These are phyloP conservation scores for Microplitis mediator DNA, from an alignment of 1,140 invertebrate species.

Conservation along the genomic window DNA sequence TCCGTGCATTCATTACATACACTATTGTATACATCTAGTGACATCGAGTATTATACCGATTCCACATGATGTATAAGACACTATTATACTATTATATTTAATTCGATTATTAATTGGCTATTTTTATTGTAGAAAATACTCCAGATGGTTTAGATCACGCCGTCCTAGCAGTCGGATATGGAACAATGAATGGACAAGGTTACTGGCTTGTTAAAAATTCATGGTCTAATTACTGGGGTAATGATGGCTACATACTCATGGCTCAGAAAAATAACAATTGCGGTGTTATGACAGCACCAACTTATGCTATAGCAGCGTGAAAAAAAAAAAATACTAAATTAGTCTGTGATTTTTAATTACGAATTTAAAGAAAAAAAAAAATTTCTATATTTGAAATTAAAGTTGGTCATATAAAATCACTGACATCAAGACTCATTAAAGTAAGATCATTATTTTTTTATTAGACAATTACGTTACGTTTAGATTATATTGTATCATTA, in stretches of 20 bases:
- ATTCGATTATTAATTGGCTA: neutral
- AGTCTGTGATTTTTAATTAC: neutral
- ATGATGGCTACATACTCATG: slow-evolving; percentile 92
- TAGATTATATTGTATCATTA: neutral
- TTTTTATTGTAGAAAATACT: slow-evolving; percentile 67
- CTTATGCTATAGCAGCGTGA: slow-evolving; percentile 75
- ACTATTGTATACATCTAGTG: too few relatives aligned
- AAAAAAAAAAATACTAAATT: neutral
- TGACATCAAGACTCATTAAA: neutral
- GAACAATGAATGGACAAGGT: slow-evolving; percentile 77
- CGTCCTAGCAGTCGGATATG: slow-evolving; percentile 93
- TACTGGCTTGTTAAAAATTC: slow-evolving; percentile 96
- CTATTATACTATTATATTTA: too few relatives aligned
- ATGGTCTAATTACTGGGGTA: slow-evolving; percentile 95
- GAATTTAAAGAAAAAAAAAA: too few relatives aligned
- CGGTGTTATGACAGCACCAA: slow-evolving; percentile 84
- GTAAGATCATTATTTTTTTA: slow-evolving; percentile 14
- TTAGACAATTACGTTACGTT: neutral
- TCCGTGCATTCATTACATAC: too few relatives aligned
- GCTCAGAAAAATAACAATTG: slow-evolving; percentile 88
- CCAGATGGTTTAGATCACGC: slow-evolving; percentile 84
- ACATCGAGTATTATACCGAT: too few relatives aligned
- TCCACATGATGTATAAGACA: too few relatives aligned
- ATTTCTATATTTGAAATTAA: neutral
- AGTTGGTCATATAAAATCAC: neutral